Conservation (phyloP, 2,113 vertebrate genomes). For the Glaucidium brasilianum region DNA sequence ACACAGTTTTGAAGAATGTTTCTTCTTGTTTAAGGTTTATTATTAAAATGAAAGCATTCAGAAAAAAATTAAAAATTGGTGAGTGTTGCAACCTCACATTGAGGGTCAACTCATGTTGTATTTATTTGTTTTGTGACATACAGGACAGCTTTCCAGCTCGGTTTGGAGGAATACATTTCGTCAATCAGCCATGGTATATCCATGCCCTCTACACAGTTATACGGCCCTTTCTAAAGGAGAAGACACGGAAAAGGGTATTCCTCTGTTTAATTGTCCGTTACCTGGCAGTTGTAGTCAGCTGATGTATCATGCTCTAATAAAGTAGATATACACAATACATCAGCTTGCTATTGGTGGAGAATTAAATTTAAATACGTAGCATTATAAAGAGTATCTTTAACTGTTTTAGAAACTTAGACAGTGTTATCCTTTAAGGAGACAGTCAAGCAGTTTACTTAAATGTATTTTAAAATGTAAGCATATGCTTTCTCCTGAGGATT, state of each 20-base stretch:
- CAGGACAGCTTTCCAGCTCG: constrained; percentile 97
- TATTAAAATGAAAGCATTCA: not conserved
- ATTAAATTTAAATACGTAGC: not conserved
- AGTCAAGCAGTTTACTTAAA: not conserved
- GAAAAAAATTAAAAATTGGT: not conserved
- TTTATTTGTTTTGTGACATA: constrained; percentile 18
- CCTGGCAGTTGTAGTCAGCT: not conserved
- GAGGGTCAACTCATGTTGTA: not conserved
- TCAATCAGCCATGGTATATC: constrained; percentile 99
- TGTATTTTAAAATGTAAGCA: not conserved
- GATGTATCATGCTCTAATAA: not conserved
- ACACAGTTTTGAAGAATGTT: not conserved
- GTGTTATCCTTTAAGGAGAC: not conserved
- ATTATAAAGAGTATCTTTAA: not conserved
- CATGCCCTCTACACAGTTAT: constrained; percentile 98
- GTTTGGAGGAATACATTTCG: constrained; percentile 98
- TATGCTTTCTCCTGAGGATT: not conserved
- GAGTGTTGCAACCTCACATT: not conserved
- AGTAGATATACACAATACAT: not conserved
- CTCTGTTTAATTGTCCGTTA: not conserved
- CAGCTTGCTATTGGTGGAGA: not conserved
- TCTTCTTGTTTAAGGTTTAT: not conserved
- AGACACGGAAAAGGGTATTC: constrained; percentile 96
- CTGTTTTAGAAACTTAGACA: not conserved
- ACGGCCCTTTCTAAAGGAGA: constrained; percentile 96